These are phyloP conservation scores for Nansenia antarctica DNA, from an alignment of 2,113 vertebrate genomes.

Conservation along the genomic window DNA sequence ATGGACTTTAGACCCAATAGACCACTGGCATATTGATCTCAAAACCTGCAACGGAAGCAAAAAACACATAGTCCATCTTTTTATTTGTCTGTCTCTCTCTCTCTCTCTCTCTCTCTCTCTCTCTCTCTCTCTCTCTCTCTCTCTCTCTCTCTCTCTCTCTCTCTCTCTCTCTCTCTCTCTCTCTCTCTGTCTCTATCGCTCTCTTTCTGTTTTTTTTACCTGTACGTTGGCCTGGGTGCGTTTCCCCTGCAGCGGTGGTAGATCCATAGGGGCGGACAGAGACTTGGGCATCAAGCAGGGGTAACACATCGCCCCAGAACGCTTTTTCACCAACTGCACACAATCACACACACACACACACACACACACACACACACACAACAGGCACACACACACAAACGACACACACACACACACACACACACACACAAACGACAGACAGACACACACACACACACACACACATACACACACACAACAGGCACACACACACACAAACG, in stretches of 20 bases:
- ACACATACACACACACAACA: neutral
- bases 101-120: too few relatives aligned
- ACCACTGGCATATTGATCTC: slow-evolving; percentile 51
- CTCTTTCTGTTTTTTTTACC: slow-evolving; percentile 30
- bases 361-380: neutral
- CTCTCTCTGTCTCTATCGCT: too few relatives aligned
- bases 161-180: too few relatives aligned
- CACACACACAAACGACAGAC: slow-evolving; percentile 1
- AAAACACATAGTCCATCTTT: too few relatives aligned
- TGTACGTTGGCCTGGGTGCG: slow-evolving; percentile 33
- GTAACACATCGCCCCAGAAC: slow-evolving; percentile 33
- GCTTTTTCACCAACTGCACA: slow-evolving; percentile 45
- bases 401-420: neutral
- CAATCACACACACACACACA: neutral
- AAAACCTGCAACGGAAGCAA: slow-evolving; percentile 21
- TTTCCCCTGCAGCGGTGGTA: slow-evolving; percentile 21
- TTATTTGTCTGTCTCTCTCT: too few relatives aligned
- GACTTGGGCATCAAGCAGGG: slow-evolving; percentile 41
- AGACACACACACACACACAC: neutral
- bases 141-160: too few relatives aligned
- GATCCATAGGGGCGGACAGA: slow-evolving; percentile 21
- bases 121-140: too few relatives aligned
- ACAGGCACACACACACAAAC: neutral
- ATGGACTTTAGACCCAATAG: slow-evolving; percentile 43
- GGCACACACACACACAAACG: too few relatives aligned